phyloP scores from a whole-genome alignment of 2,888 invertebrate species.

The Diaperis boleti region DNA sequence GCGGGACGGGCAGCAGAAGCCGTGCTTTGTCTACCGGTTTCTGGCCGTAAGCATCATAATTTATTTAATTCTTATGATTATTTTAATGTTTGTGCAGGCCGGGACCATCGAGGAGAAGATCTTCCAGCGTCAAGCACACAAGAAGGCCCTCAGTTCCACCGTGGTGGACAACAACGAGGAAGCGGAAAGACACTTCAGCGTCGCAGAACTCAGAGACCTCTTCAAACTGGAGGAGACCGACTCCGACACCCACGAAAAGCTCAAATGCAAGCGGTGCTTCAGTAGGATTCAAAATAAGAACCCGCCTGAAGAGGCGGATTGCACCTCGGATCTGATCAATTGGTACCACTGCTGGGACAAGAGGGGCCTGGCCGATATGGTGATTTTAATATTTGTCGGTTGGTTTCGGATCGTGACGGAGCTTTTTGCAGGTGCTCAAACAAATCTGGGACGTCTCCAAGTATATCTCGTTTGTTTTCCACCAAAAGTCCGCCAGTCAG shows the following conservation, averaged over 20 bases:
- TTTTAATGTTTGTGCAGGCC: too few species aligned
- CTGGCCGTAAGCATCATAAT: conserved; percentile 76
- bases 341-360: conserved; percentile 96
- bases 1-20: conserved; percentile 99
- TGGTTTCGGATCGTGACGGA: too few species aligned
- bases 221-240: conserved; percentile 88
- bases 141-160: conserved; percentile 96
- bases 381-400: too few species aligned
- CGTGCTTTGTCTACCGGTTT: conserved; percentile 96
- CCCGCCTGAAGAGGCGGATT: conserved; percentile 93
- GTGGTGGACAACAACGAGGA: conserved; percentile 98
- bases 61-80: background rate
- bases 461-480: conserved; percentile 95
- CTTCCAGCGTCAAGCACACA: conserved; percentile 98
- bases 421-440: conserved; percentile 72
- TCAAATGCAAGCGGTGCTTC: conserved; percentile 82
- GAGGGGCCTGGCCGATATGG: conserved; percentile 83
- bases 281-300: conserved; percentile 87
- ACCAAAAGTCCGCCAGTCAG: conserved; percentile 87
- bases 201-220: conserved; percentile 92
- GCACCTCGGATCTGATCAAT: conserved; percentile 92
- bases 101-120: conserved; percentile 99
- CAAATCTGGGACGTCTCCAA: conserved; percentile 88
- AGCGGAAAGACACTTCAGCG: conserved; percentile 92
- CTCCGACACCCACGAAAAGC: conserved; percentile 86